Evolutionary conservation across 2,797 vertebrate species (phyloP).

Genomic region (Leptoclinus maculatus): DNA sequence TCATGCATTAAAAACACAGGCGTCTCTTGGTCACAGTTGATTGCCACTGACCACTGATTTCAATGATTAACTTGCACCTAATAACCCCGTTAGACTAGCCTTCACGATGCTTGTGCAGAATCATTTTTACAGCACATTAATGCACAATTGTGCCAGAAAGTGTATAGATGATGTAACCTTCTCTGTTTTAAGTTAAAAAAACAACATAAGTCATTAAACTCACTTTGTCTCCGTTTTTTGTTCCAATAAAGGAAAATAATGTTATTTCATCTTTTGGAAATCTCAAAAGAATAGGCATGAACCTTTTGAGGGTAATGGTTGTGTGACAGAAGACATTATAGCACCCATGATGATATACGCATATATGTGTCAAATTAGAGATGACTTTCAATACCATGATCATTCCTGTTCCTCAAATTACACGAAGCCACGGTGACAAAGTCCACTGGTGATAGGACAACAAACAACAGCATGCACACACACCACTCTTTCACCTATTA

Average conservation of each 20-base stretch:
- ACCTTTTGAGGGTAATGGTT: not conserved
- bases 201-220: not conserved
- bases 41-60: constrained; percentile 11
- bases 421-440: constrained; percentile 66
- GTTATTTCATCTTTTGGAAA: not conserved
- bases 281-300: not conserved
- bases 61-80: constrained; percentile 63
- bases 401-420: constrained; percentile 44
- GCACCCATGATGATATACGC: not conserved
- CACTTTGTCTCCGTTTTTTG: not conserved
- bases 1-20: constrained; percentile 36
- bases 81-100: constrained; percentile 21
- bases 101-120: not conserved
- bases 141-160: not conserved
- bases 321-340: not conserved
- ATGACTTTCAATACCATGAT: not conserved
- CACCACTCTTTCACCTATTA: constrained; percentile 76
- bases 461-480: constrained; percentile 72
- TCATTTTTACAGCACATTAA: not conserved
- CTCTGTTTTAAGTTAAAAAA: not conserved
- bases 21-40: not conserved
- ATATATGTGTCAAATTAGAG: not conserved
- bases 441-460: constrained; percentile 72
- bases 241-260: not conserved
- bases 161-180: not conserved